Evolutionary conservation across 2,888 invertebrate species (phyloP), one percentile per base, ranked within the genome.

Genomic region (Schizaphis graminum): DNA sequence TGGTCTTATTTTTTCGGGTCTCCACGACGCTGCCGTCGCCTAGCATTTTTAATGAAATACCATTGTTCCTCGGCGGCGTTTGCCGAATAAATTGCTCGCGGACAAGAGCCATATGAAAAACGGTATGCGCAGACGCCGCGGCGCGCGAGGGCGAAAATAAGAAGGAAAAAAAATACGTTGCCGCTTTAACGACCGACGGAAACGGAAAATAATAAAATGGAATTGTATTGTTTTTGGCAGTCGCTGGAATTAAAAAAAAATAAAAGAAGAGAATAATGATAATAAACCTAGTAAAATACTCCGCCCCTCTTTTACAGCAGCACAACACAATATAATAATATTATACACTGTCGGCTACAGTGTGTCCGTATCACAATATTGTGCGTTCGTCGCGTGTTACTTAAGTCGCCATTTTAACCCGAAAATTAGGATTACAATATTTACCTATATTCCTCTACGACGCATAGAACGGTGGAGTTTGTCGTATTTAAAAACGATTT

Each of bases 191-290:
- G 61, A 67, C 87, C 87, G 26, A 57, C 61, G 49, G 87, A 92
- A 92, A 87, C 49, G 47, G 92, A 49, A 57, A 88, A 88, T 86
- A 92, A 92, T 92, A 92, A 88, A 88, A 67, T 49, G 67, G 49
- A 88, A 92, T 67, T 53, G 88, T 49, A 92, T 92, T 92, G 87
- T 88, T 92, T 88, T 88, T 92, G 88, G 61, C 86, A 92, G 57
- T 47, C 35, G 77, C 49, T 86, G 86, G 47, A 49, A 92, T 87
- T 92, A 92, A 87, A 92, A 91, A 44, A 67, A 67, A 92, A 90
- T 88, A 90, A 90, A 90, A 41, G 28, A 90, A 67, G 47, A 49
- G 49, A 77, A 77, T 44, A 91, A 91, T 77, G 53, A 49, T 77
- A 86, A 85, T 85, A 91, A 85, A 91, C 53, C 91, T 85, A 44